Evolutionary conservation across 2,797 vertebrate genomes (phyloP).

Genomic region (Acanthopagrus latus): DNA sequence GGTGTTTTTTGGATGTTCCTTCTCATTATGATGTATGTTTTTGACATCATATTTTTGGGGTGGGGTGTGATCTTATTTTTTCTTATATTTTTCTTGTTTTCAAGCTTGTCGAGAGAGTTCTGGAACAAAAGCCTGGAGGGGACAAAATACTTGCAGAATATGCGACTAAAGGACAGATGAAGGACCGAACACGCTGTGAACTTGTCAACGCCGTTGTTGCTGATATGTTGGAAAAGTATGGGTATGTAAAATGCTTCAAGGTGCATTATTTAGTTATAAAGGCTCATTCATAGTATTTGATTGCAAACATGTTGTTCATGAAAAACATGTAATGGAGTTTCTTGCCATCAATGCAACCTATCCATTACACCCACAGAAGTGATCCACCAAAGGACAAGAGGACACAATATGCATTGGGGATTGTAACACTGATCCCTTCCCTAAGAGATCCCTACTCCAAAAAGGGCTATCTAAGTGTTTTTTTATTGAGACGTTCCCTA

Average conservation of each 20-base stretch:
- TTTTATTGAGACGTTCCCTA: conserved; percentile 6
- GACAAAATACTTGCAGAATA: conserved; percentile 10
- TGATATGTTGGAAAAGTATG: conserved; percentile 15
- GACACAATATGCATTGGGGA: background rate
- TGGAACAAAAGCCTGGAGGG: conserved; percentile 16
- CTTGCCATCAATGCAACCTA: background rate
- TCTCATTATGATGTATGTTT: no score
- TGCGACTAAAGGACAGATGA: background rate
- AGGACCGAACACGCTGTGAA: background rate
- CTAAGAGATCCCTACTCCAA: conserved; percentile 14
- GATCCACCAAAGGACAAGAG: background rate
- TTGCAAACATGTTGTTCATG: no score
- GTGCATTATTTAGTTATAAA: no score
- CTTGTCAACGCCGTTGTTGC: conserved; percentile 16
- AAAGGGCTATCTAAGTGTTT: conserved; percentile 12
- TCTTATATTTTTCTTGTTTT: no score
- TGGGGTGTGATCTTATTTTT: no score
- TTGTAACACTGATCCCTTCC: background rate
- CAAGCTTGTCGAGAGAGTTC: conserved; percentile 13
- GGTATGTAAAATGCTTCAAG: no score
- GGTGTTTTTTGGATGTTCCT: no score
- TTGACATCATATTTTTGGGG: no score
- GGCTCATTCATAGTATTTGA: no score
- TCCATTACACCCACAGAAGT: background rate
- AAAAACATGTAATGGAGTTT: no score